Evolutionary conservation across 2,797 vertebrate genomes (phyloP).

Genomic region (Anguilla marmorata): DNA sequence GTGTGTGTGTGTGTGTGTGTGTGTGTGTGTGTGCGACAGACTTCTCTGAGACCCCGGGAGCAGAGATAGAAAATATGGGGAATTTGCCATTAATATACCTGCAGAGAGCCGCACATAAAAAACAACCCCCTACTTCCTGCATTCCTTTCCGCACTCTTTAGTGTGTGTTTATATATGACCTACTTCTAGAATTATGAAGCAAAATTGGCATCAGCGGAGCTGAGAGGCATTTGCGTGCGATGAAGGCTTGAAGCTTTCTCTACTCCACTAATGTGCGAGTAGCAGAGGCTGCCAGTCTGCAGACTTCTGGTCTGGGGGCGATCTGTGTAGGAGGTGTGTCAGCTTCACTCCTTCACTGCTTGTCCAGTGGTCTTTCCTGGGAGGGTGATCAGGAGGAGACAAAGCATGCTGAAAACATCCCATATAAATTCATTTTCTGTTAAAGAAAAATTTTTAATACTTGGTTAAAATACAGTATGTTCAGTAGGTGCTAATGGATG

Average conservation of each 20-base stretch:
- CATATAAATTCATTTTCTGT: no score
- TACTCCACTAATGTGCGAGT: neutral
- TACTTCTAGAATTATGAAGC: neutral
- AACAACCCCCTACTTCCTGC: neutral
- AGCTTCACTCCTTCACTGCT: neutral
- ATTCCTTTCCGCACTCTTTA: neutral
- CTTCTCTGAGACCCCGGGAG: constrained; percentile 3
- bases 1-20: neutral
- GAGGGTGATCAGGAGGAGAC: neutral
- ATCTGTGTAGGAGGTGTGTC: neutral
- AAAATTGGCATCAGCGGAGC: neutral
- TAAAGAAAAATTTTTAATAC: neutral
- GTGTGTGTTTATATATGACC: neutral
- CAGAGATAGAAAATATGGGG: constrained; percentile 20
- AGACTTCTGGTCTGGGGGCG: neutral
- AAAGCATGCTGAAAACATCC: neutral
- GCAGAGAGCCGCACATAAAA: neutral
- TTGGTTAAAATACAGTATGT: neutral
- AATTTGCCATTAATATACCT: constrained; percentile 22
- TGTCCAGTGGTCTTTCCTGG: neutral
- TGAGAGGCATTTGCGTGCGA: neutral
- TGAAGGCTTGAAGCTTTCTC: neutral
- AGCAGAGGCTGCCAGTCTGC: neutral
- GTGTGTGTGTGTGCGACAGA: neutral
- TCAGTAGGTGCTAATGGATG: neutral